These are phyloP conservation scores for Druceiella hillmani DNA, from an alignment of 2,888 invertebrate species.

Conservation along the genomic window DNA sequence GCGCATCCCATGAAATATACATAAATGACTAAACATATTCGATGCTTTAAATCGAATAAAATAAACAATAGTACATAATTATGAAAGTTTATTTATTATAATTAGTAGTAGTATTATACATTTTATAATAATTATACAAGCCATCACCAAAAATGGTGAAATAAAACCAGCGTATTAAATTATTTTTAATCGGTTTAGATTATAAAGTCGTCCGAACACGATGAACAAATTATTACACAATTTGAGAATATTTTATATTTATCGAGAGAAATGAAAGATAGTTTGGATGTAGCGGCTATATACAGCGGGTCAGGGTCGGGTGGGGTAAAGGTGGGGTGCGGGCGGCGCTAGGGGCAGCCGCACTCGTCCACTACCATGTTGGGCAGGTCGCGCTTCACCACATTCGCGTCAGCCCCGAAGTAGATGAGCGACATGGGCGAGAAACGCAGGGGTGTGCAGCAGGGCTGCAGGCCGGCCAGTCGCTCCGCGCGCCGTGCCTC, in stretches of 20 bases:
- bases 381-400: slow-evolving; percentile 89
- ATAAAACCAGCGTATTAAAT: slow-evolving; percentile 52
- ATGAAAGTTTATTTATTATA: slow-evolving; percentile 55
- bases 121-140: slow-evolving; percentile 56
- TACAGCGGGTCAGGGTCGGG: slow-evolving; percentile 27
- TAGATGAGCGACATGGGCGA: slow-evolving; percentile 90
- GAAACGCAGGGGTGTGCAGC: slow-evolving; percentile 89
- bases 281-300: slow-evolving; percentile 33
- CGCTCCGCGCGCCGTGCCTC: slow-evolving; percentile 76
- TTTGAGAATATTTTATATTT: slow-evolving; percentile 50
- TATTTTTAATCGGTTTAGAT: slow-evolving; percentile 43
- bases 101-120: slow-evolving; percentile 54
- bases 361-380: slow-evolving; percentile 97
- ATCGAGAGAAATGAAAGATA: slow-evolving; percentile 23
- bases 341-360: slow-evolving; percentile 72
- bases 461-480: slow-evolving; percentile 77
- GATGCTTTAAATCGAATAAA: too few species aligned
- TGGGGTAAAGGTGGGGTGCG: slow-evolving; percentile 1
- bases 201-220: slow-evolving; percentile 53
- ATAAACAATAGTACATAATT: too few species aligned
- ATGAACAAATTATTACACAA: slow-evolving; percentile 54
- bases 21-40: too few species aligned
- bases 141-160: slow-evolving; percentile 54
- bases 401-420: slow-evolving; percentile 83
- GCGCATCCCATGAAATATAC: too few species aligned